Percentiles rank a stretch among this genome's conserved stretches.
These are phyloP conservation scores for Chloroclystis v-ata DNA, from an alignment of 2,888 invertebrate species.

Conservation along the genomic window DNA sequence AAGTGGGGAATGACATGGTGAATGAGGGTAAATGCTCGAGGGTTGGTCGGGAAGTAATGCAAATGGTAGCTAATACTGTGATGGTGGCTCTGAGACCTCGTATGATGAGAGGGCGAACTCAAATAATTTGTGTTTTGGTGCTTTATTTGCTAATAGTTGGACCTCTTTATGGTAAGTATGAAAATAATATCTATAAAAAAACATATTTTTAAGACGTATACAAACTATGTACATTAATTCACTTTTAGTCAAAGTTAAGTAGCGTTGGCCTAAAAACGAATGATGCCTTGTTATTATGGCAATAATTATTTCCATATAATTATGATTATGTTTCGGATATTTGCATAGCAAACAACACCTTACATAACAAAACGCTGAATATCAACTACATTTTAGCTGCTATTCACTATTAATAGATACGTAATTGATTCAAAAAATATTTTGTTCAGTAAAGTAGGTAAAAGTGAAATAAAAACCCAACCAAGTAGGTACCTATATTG, in stretches of 20 bases:
- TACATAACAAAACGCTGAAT: too few relatives aligned
- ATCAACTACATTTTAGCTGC: too few relatives aligned
- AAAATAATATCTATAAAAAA: too few relatives aligned
- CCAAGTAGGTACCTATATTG: conserved; percentile 1
- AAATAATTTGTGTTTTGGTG: conserved; percentile 59
- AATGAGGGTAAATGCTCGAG: conserved; percentile 34
- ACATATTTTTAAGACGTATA: too few relatives aligned
- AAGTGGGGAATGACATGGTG: conserved; percentile 21
- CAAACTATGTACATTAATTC: too few relatives aligned
- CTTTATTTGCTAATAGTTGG: conserved; percentile 70
- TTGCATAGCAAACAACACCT: too few relatives aligned
- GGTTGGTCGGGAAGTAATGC: conserved; percentile 48
- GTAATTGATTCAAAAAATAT: background rate
- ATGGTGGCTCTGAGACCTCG: conserved; percentile 60
- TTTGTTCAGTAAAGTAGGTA: background rate
- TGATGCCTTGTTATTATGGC: too few relatives aligned
- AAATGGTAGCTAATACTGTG: conserved; percentile 61
- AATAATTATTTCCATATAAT: too few relatives aligned
- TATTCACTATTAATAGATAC: too few relatives aligned
- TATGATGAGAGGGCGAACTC: conserved; percentile 49
- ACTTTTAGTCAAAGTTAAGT: too few relatives aligned
- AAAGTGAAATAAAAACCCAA: background rate
- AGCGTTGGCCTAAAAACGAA: too few relatives aligned
- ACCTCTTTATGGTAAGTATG: conserved; percentile 67
- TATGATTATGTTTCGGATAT: too few relatives aligned